Percentiles rank a stretch among this genome's conserved stretches.
phyloP scores from a whole-genome alignment of 1,140 invertebrate genomes.

The Drosophila pruinosa region DNA sequence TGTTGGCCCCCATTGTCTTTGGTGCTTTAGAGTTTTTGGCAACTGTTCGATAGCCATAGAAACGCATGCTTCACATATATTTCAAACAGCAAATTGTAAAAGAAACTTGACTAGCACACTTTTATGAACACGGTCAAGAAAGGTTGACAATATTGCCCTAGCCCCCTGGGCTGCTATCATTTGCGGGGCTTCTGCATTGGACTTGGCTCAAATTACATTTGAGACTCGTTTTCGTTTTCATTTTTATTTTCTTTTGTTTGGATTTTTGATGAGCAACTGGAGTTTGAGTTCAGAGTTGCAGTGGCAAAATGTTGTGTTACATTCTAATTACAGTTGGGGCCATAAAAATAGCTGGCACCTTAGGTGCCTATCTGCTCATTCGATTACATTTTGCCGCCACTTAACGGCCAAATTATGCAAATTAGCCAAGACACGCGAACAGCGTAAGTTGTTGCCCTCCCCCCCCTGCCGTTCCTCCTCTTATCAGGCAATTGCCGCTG shows the following conservation, averaged over 20 bases:
- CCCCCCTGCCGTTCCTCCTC: neutral
- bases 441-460: neutral
- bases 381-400: slow-evolving; percentile 72
- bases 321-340: slow-evolving; percentile 40
- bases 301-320: slow-evolving; percentile 23
- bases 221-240: slow-evolving; percentile 5
- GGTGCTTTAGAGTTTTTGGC: neutral
- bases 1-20: neutral
- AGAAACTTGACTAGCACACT: slow-evolving; percentile 42
- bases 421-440: slow-evolving; percentile 48
- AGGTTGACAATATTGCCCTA: slow-evolving; percentile 24
- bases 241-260: neutral
- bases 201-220: slow-evolving; percentile 2
- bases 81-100: slow-evolving; percentile 54
- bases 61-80: slow-evolving; percentile 29
- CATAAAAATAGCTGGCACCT: slow-evolving; percentile 42
- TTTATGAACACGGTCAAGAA: slow-evolving; percentile 38
- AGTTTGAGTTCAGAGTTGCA: neutral
- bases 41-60: neutral
- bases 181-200: slow-evolving; percentile 8
- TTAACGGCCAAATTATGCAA: slow-evolving; percentile 70
- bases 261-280: neutral
- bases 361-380: slow-evolving; percentile 58
- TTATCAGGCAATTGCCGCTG: slow-evolving; percentile 27
- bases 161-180: neutral